Percentiles rank a stretch among this genome's conserved stretches.
Evolutionary conservation across 2,797 vertebrate species (phyloP).

Genomic region (Huso huso): DNA sequence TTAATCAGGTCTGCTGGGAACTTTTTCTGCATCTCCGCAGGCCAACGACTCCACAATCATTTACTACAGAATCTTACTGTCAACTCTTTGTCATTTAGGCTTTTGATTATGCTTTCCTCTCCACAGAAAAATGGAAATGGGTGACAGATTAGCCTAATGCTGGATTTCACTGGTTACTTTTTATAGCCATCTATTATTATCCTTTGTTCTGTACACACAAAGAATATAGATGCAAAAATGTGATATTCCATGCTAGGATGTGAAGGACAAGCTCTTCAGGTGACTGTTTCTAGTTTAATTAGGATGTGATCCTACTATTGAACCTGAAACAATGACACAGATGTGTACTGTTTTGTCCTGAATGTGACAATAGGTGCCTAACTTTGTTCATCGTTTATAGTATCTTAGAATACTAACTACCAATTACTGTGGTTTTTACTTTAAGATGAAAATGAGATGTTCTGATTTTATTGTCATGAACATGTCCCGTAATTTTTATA

Average conservation of each 20-base stretch:
- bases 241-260: slow-evolving; percentile 24
- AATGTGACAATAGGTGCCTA: slow-evolving; percentile 48
- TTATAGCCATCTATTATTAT: slow-evolving; percentile 66
- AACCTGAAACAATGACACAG: slow-evolving; percentile 24
- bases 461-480: no score
- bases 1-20: slow-evolving; percentile 99
- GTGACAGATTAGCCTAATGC: slow-evolving; percentile 85
- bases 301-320: slow-evolving; percentile 46
- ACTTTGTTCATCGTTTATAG: slow-evolving; percentile 42
- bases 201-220: slow-evolving; percentile 60
- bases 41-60: slow-evolving; percentile 96
- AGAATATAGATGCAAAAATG: slow-evolving; percentile 46
- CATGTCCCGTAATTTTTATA: no score
- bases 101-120: slow-evolving; percentile 85
- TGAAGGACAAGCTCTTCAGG: slow-evolving; percentile 44
- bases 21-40: slow-evolving; percentile 86
- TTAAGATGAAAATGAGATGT: no score
- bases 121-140: slow-evolving; percentile 74
- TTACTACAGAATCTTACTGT: slow-evolving; percentile 98
- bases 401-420: slow-evolving; percentile 47
- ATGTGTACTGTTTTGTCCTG: slow-evolving; percentile 40
- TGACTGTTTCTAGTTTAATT: slow-evolving; percentile 52
- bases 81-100: slow-evolving; percentile 98
- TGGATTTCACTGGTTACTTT: slow-evolving; percentile 70
- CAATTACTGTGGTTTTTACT: slow-evolving; percentile 44